These are phyloP conservation scores for Hyposoter didymator DNA, from an alignment of 2,888 invertebrate genomes.

Conservation along the genomic window DNA sequence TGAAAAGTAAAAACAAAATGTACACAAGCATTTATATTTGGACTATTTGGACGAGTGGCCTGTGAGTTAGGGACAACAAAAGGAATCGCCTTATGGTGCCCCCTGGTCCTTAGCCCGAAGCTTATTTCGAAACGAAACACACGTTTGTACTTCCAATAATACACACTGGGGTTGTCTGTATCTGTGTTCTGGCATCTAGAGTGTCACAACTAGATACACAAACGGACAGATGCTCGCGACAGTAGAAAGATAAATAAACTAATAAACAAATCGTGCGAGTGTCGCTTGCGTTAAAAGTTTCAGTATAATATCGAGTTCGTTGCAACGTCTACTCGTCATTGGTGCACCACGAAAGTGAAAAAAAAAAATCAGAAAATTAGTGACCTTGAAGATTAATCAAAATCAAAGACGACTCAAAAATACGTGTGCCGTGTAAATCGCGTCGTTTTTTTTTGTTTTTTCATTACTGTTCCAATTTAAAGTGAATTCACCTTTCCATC, in stretches of 20 bases:
- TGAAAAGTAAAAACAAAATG: neutral
- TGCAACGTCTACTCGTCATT: neutral
- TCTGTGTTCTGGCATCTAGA: conserved; percentile 27
- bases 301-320: conserved; percentile 1
- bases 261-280: conserved; percentile 59
- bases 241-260: conserved; percentile 57
- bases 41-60: conserved; percentile 30
- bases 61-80: neutral
- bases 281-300: conserved; percentile 12
- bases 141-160: conserved; percentile 23
- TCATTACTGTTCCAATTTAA: neutral
- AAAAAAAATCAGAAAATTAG: neutral
- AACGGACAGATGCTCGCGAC: conserved; percentile 46
- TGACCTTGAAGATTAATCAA: neutral
- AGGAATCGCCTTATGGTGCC: conserved; percentile 58
- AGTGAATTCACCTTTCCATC: neutral
- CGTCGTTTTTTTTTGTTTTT: conserved; percentile 4
- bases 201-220: conserved; percentile 30
- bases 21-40: neutral
- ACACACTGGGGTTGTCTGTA: conserved; percentile 20
- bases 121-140: neutral
- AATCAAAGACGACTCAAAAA: neutral
- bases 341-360: neutral
- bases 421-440: neutral
- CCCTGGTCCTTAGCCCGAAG: conserved; percentile 46